Base-by-base conservation (phyloP, 1,140 invertebrate species). In the Drosophila willistoni region DNA sequence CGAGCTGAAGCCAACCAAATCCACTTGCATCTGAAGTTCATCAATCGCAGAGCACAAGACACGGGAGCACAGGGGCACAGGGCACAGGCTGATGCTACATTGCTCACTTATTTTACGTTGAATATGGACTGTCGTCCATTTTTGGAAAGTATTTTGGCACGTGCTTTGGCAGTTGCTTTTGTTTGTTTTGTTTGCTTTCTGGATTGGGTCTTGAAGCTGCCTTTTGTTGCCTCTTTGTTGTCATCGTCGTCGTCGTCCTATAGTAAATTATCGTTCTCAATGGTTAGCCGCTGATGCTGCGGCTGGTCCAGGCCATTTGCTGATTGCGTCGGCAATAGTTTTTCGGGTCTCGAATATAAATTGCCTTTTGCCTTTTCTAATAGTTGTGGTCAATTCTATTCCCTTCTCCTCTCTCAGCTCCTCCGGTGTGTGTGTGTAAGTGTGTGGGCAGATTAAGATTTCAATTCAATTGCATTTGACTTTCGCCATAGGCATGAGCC, bases 301-400 rank as follows among this genome's bases (percentile, higher is more conserved):
- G 3, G 12, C 59, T 34, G 22, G 33, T 70, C 12, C 33, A 44
- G 72, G 62, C 69, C 68, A 75, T 75, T 71, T 75, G 68, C 73
- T 75, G 73, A 75, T 75, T 75, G 73, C 59, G 68, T 67, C 69
- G 68, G 64, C 73, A 75, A 57, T 71, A 71, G 61, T 66, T 75
- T 29, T 62, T 71, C 62, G 73, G 57, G 63, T 67, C 57, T 22
- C 19, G 63, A 63, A 71, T 71, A 75, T 71, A 75, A 75, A 75
- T 75, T 75, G 69, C 41, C 59, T 13, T 51, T 51, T 51, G 17
- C 44, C 19, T 51, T 29, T 51, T 14, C 60, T 70, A 72, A 73
- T 73, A 73, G 71, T 73, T 73, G 68, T 63, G 72, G 57, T 12
- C 13, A 19, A 22, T 19, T 51, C 19, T 10, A 19, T 47, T 44